Conservation (phyloP, 53 echinoderm and acorn worm genomes). For the Hippasteria phrygiana region DNA sequence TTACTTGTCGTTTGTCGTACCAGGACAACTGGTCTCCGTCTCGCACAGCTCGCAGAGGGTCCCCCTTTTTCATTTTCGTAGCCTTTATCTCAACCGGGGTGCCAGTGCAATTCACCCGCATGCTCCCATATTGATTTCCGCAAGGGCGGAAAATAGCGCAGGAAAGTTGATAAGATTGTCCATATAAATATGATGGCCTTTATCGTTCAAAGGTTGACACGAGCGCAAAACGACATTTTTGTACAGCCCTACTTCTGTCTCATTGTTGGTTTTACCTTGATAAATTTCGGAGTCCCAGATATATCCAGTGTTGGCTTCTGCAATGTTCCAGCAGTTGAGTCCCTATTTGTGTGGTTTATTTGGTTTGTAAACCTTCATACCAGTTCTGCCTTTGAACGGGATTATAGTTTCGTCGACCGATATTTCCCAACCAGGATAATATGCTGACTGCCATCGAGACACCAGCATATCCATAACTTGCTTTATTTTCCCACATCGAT, state of each 20-base stretch:
- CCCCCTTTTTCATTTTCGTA: conserved; percentile 29
- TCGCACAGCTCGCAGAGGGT: conserved; percentile 10
- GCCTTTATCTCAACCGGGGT: conserved; percentile 30
- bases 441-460: neutral
- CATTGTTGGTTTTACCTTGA: neutral
- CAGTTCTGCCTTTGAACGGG: conserved; percentile 48
- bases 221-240: neutral
- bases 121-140: conserved; percentile 12
- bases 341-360: conserved; percentile 51
- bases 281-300: conserved; percentile 15
- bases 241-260: neutral
- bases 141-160: conserved; percentile 6
- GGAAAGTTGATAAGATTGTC: conserved; percentile 21
- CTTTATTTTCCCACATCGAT: neutral
- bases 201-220: neutral
- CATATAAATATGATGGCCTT: neutral
- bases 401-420: conserved; percentile 45
- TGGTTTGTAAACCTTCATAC: conserved; percentile 47
- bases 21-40: conserved; percentile 1
- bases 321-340: conserved; percentile 27
- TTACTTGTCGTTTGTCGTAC: conserved; percentile 33
- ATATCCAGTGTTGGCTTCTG: conserved; percentile 6
- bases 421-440: conserved; percentile 31
- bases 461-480: conserved; percentile 29
- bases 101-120: conserved; percentile 22